A percentile compares a stretch with the other conserved stretches of the same genome.
Conservation (phyloP, 2,113 vertebrate species). For the Nothocercus nigrocapillus region DNA sequence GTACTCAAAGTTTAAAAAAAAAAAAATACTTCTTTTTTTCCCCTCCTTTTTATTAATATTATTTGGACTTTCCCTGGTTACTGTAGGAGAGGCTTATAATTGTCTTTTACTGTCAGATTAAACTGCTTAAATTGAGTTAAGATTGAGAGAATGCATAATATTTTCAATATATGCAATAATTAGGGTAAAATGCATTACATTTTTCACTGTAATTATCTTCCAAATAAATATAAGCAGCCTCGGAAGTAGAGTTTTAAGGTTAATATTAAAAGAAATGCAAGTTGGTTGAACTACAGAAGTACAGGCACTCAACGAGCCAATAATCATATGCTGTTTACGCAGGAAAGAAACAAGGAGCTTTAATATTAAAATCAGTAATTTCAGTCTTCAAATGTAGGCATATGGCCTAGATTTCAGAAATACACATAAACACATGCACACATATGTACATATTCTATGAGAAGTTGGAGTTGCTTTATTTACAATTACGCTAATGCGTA, state of each 20-base stretch:
- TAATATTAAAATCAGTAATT: neutral
- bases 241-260: neutral
- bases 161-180: neutral
- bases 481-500: neutral
- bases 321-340: neutral
- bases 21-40: neutral
- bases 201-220: neutral
- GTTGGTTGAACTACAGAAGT: neutral
- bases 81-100: neutral
- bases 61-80: neutral
- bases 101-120: neutral
- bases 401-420: neutral
- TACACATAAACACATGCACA: fast-evolving
- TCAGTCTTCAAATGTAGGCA: neutral
- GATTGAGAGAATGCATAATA: neutral
- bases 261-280: neutral
- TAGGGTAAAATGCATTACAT: neutral
- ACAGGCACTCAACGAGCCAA: neutral
- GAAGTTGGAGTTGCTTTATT: neutral
- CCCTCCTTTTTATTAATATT: neutral
- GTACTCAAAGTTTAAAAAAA: neutral
- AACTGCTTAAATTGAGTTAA: neutral
- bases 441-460: neutral
- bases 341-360: neutral
- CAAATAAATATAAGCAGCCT: neutral